phyloP scores from a whole-genome alignment of 2,113 vertebrate genomes.

The Sitta europaea region DNA sequence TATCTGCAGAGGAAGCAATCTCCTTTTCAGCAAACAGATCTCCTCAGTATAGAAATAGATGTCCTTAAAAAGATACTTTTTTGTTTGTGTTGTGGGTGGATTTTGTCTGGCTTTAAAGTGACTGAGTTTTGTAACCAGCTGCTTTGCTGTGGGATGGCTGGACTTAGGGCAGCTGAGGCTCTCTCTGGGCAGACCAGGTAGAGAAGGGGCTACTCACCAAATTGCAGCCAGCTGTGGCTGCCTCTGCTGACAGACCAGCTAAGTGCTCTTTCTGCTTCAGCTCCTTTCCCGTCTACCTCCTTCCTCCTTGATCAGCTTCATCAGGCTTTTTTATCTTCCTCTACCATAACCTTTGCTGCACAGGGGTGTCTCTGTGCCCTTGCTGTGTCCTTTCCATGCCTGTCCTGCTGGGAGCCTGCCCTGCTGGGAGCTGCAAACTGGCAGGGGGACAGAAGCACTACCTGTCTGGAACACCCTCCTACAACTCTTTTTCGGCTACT shows the following conservation, averaged over 20 bases:
- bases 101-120: neutral
- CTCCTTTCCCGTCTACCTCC: neutral
- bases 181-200: neutral
- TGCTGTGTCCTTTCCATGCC: neutral
- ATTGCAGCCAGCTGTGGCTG: neutral
- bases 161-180: neutral
- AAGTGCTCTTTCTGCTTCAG: neutral
- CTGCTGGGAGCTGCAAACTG: neutral
- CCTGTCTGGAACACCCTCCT: neutral
- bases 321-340: neutral
- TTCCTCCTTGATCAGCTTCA: neutral
- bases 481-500: neutral
- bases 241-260: neutral
- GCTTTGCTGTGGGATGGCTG: neutral
- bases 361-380: neutral
- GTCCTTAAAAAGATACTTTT: neutral
- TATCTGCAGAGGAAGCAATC: neutral
- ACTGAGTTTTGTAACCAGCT: neutral
- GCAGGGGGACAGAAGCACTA: neutral
- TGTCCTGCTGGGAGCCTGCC: neutral
- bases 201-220: neutral
- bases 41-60: neutral
- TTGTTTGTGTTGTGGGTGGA: neutral
- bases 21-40: neutral
- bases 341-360: rapidly evolving